A percentile compares a stretch with the other conserved stretches of the same genome.
These are phyloP conservation scores for Philopedon plagiatum DNA, from an alignment of 2,888 invertebrate species.

Conservation along the genomic window DNA sequence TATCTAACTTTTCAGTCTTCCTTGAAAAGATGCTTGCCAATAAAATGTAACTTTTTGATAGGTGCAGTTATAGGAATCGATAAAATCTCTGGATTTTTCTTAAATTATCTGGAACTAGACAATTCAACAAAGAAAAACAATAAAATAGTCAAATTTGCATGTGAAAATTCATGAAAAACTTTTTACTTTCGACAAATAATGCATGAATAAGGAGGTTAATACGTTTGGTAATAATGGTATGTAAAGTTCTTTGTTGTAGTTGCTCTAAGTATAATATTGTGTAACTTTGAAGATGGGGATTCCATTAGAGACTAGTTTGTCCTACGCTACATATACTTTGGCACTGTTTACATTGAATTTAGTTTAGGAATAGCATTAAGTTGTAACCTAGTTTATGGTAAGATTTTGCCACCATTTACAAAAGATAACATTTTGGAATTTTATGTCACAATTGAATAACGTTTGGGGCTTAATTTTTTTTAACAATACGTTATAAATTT, in stretches of 20 bases:
- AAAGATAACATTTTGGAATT: too few species aligned
- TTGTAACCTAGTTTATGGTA: not conserved
- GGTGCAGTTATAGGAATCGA: not conserved
- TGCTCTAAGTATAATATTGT: not conserved
- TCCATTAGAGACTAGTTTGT: not conserved
- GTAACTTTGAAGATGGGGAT: not conserved
- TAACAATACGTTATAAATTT: too few species aligned
- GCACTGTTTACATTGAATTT: not conserved
- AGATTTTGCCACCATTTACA: too few species aligned
- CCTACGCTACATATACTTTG: not conserved
- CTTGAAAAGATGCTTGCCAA: not conserved
- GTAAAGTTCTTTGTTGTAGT: slow-evolving; percentile 15
- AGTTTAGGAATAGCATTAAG: not conserved
- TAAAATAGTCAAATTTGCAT: slow-evolving; percentile 17
- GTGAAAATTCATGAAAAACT: slow-evolving; percentile 7
- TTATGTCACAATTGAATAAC: too few species aligned
- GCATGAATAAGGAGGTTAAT: slow-evolving; percentile 4
- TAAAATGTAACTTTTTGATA: not conserved
- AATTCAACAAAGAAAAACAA: slow-evolving; percentile 18
- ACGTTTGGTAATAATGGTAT: not conserved
- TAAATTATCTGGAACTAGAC: too few species aligned
- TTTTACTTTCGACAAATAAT: slow-evolving; percentile 1
- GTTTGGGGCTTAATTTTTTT: too few species aligned
- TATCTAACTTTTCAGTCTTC: too few species aligned
- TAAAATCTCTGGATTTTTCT: too few species aligned